Evolutionary conservation across 2,113 vertebrate species (phyloP), one percentile per base, ranked within the genome.

Genomic region (Nesogale talazaci): DNA sequence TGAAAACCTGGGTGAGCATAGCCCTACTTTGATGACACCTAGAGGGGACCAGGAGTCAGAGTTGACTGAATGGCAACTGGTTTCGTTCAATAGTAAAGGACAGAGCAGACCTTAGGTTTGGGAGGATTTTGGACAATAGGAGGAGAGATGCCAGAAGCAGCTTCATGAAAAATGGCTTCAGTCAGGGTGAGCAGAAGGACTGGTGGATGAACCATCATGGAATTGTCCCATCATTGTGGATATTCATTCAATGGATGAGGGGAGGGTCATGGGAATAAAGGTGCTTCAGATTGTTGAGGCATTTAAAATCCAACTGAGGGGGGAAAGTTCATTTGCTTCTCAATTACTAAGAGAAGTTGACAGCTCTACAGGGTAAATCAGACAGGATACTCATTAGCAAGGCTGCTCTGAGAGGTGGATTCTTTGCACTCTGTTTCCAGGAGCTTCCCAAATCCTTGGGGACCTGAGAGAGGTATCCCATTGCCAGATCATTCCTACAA

Each of bases 371-470:
- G 27, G 23, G 80, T n/a, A 27, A 69, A 67, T 63, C 0, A 15
- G 52, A 27, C 80, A 77, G 83, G 61, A 78, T 40, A 76, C 36
- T 42, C 65, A 91, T 61, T 59, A 94, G 81, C 34, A 31, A 34
- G 27, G 52, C 88, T 46, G 19, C 72, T 9, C 70, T 67, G 46
- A 72, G 40, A 15, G 76, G 31, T 59, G 70, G 78, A 16, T 63
- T 87, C 7, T 83, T 88, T 36, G 17, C 75, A 27, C 77, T 77
- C 46, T 69, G 31, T 75, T 94, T 82, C 77, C 89, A 46, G 15
- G 61, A 52, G 94, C 95, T 93, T 96, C 81, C 75, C 61, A 87
- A 88, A 52, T 89, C 59, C 36, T 57, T 6, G 42, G 57, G 46
- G 56, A 56, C 6, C 23, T 46, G 36, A 86, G 42, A 34, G 86